Conservation (phyloP, 2,113 vertebrate genomes). For the Sinocyclocheilus grahami region DNA sequence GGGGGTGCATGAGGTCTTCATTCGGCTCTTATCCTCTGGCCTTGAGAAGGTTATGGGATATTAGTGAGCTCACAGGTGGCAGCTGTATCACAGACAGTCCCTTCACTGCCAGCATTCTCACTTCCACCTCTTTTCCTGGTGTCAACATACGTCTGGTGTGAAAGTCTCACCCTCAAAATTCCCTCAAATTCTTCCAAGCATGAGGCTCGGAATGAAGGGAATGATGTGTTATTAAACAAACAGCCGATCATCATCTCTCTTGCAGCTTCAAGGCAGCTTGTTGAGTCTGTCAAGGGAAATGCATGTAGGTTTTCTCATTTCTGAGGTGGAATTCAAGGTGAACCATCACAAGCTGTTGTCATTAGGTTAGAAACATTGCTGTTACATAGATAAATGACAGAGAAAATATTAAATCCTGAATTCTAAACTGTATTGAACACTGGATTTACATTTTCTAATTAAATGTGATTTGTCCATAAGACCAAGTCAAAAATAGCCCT, state of each 20-base stretch:
- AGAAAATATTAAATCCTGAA: too few relatives aligned
- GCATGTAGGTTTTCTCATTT: neutral
- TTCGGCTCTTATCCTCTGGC: neutral
- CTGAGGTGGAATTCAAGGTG: neutral
- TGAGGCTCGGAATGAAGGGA: slow-evolving; percentile 23
- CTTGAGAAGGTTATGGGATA: neutral
- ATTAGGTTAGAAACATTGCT: neutral
- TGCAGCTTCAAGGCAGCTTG: neutral
- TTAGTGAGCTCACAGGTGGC: neutral
- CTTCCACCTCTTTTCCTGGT: neutral
- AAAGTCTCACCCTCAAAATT: slow-evolving; percentile 2
- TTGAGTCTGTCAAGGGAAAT: neutral
- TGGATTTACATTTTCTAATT: neutral
- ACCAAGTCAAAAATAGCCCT: neutral
- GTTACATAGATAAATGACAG: neutral
- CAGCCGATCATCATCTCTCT: neutral
- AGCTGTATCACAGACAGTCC: slow-evolving; percentile 3
- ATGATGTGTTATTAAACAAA: slow-evolving; percentile 38
- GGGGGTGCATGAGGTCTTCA: neutral
- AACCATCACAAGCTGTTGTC: neutral
- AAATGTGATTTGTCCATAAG: neutral
- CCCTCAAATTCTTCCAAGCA: slow-evolving; percentile 28
- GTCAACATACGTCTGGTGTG: neutral
- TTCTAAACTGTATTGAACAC: neutral
- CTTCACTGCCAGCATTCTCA: neutral